Conservation (phyloP, 1,140 invertebrate species). For the Physella acuta region DNA sequence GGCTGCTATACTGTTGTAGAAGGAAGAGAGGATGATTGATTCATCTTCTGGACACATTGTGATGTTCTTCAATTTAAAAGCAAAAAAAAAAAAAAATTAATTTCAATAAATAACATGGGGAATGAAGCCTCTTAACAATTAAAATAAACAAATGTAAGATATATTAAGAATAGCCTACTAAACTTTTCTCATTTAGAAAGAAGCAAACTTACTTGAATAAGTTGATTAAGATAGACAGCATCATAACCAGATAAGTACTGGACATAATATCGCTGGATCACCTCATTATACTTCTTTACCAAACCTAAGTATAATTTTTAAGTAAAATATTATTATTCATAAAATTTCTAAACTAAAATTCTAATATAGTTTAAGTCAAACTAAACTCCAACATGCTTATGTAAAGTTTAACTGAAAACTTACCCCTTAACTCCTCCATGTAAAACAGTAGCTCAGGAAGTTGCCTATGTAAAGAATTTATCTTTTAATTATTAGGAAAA, state of each 20-base stretch:
- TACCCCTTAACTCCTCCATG: constrained; percentile 89
- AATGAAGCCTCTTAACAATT: too few species aligned
- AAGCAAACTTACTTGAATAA: constrained; percentile 71
- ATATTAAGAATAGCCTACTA: too few species aligned
- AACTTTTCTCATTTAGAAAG: background rate
- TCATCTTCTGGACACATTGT: constrained; percentile 88
- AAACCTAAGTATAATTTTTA: constrained; percentile 70
- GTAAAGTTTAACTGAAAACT: too few species aligned
- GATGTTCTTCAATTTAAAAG: constrained; percentile 49
- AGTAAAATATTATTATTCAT: too few species aligned
- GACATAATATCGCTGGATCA: constrained; percentile 96
- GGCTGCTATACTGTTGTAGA: constrained; percentile 82
- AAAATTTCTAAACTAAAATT: too few species aligned
- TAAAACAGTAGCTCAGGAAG: constrained; percentile 96
- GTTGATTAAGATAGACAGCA: constrained; percentile 85
- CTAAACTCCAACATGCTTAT: too few species aligned
- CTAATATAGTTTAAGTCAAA: too few species aligned
- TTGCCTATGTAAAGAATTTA: constrained; percentile 72
- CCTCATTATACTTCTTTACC: constrained; percentile 92
- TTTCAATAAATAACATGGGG: background rate
- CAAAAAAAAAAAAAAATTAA: background rate
- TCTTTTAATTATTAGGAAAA: too few species aligned
- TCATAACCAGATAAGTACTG: constrained; percentile 96
- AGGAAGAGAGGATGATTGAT: constrained; percentile 87
- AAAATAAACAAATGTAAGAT: too few species aligned